A percentile compares a stretch with the other conserved stretches of the same genome.
Evolutionary conservation across 2,888 invertebrate genomes (phyloP).

Genomic region (Luperina testacea): DNA sequence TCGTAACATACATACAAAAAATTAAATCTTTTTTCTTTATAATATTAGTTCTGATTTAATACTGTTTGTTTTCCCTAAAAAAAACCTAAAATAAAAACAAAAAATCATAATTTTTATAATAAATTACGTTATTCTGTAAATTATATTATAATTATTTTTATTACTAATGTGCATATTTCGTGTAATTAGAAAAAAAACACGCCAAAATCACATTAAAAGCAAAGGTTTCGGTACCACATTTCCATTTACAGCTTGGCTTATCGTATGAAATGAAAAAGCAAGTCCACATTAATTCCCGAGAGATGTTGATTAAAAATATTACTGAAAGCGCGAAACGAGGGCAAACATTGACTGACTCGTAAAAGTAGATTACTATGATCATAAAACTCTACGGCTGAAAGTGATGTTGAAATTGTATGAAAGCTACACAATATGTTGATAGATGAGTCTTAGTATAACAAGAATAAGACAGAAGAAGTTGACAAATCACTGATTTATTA

Average conservation of each 20-base stretch:
- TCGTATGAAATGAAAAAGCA: constrained; percentile 44
- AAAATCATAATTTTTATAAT: constrained; percentile 6
- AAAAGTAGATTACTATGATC: constrained; percentile 59
- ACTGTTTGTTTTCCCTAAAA: neutral
- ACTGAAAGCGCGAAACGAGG: constrained; percentile 59
- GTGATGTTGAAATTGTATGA: constrained; percentile 17
- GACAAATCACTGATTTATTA: neutral
- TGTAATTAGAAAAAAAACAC: neutral
- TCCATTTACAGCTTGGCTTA: constrained; percentile 39
- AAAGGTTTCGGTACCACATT: constrained; percentile 35
- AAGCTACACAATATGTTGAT: constrained; percentile 5
- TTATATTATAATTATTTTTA: neutral
- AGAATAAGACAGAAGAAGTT: neutral
- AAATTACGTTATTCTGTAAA: constrained; percentile 4
- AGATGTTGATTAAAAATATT: constrained; percentile 63
- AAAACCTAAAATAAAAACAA: neutral
- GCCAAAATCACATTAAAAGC: constrained; percentile 32
- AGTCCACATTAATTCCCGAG: constrained; percentile 42
- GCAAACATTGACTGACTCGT: constrained; percentile 58
- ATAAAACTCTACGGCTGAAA: constrained; percentile 41
- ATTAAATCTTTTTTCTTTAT: too few relatives aligned
- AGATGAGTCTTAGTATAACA: neutral
- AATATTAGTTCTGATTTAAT: neutral
- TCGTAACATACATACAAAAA: too few relatives aligned
- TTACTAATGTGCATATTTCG: neutral